Percentiles rank a stretch among this genome's conserved stretches.
Conservation (phyloP, 2,113 vertebrate genomes). For the Xenopus laevis region DNA sequence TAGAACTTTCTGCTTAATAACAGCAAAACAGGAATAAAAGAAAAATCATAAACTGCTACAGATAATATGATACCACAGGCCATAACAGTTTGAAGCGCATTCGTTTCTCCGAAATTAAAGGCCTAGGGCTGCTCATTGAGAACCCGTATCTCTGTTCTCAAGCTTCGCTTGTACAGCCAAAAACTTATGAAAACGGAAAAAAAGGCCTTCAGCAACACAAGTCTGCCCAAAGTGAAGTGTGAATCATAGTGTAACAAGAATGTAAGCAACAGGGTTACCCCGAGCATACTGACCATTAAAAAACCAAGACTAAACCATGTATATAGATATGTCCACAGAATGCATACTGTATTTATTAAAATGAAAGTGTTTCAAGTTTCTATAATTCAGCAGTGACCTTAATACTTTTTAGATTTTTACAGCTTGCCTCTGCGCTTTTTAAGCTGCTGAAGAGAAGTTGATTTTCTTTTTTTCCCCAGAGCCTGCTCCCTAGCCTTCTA, state of each 20-base stretch:
- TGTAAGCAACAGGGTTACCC: neutral
- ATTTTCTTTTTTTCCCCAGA: neutral
- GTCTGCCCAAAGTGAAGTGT: neutral
- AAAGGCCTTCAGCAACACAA: neutral
- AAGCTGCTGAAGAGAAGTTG: slow-evolving; percentile 10
- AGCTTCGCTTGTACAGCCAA: neutral
- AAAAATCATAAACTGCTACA: neutral
- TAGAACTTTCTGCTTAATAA: too few relatives aligned
- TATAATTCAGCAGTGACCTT: neutral
- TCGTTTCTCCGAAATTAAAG: neutral
- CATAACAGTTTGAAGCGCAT: neutral
- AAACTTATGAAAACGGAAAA: neutral
- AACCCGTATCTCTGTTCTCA: neutral
- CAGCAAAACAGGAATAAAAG: too few relatives aligned
- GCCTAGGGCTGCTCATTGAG: neutral
- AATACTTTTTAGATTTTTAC: neutral
- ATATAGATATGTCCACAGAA: neutral
- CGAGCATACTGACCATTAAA: neutral
- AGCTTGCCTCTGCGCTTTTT: neutral
- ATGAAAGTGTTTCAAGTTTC: neutral
- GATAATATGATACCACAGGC: neutral
- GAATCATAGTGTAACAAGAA: neutral
- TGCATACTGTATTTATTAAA: neutral
- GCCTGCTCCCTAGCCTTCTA: slow-evolving; percentile 13
- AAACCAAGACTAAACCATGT: neutral